These are phyloP conservation scores for Lichenostomus cassidix DNA, from an alignment of 2,113 vertebrate genomes.

Conservation along the genomic window DNA sequence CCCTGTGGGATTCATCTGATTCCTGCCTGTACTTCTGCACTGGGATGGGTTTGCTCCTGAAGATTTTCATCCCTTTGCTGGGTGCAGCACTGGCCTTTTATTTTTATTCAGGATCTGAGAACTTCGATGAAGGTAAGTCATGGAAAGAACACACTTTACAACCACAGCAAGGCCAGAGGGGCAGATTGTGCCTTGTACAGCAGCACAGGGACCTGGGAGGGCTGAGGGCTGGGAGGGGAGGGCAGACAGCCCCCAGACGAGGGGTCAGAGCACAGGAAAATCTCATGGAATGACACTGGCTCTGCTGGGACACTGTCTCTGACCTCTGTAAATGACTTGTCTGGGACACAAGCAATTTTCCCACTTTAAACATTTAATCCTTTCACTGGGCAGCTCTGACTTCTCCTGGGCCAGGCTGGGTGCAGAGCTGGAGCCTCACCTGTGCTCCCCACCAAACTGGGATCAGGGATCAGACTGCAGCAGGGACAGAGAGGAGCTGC, in stretches of 20 bases:
- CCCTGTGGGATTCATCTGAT: rapidly evolving
- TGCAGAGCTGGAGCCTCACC: neutral
- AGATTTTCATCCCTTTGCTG: conserved; percentile 58
- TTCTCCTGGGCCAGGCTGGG: neutral
- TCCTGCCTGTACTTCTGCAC: neutral
- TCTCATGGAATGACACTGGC: rapidly evolving
- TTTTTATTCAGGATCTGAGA: conserved; percentile 61
- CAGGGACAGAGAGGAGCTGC: rapidly evolving
- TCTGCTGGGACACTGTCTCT: rapidly evolving
- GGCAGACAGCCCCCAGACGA: rapidly evolving
- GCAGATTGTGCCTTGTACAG: rapidly evolving
- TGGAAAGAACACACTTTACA: neutral
- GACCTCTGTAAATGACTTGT: neutral
- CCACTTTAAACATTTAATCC: neutral
- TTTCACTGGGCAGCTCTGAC: neutral
- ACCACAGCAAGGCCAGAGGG: rapidly evolving
- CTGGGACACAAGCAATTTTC: rapidly evolving
- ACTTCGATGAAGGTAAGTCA: conserved; percentile 73
- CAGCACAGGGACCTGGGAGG: neutral
- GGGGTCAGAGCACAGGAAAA: neutral
- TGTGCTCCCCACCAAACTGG: rapidly evolving
- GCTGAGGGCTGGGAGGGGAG: neutral
- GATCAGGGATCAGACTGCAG: neutral
- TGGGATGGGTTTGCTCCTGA: conserved; percentile 70
- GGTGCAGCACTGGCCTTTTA: conserved; percentile 67